A percentile compares a stretch with the other conserved stretches of the same genome.
phyloP scores from a whole-genome alignment of 2,113 vertebrate genomes.

The Nasalis larvatus region DNA sequence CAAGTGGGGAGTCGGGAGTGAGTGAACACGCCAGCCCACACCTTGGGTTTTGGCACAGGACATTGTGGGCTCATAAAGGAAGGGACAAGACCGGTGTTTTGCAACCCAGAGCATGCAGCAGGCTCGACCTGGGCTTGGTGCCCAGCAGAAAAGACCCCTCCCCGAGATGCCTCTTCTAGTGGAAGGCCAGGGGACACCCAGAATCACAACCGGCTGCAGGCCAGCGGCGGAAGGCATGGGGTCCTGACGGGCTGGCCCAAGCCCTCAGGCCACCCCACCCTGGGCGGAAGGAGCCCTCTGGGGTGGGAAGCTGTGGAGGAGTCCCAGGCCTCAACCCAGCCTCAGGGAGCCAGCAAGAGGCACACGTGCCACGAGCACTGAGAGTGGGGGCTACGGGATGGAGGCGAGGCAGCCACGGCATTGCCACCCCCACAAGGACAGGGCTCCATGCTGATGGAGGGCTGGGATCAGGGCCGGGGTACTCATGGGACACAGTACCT shows the following conservation, averaged over 20 bases:
- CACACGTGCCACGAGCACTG: background rate
- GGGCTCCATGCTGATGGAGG: background rate
- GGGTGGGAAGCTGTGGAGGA: background rate
- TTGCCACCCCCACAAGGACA: background rate
- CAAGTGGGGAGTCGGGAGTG: background rate
- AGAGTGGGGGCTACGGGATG: background rate
- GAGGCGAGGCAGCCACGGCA: background rate
- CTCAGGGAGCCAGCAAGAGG: background rate
- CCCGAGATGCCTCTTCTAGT: background rate
- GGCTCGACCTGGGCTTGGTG: background rate
- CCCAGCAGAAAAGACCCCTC: background rate
- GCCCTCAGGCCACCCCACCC: background rate
- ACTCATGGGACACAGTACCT: background rate
- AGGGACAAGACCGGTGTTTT: accelerated
- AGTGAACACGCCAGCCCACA: background rate
- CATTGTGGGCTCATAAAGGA: background rate
- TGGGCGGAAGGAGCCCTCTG: background rate
- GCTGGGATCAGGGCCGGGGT: background rate
- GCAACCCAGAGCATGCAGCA: background rate
- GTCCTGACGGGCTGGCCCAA: background rate
- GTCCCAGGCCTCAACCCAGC: background rate
- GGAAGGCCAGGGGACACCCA: background rate
- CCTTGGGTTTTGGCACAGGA: accelerated
- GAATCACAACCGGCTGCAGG: background rate
- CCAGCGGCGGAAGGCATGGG: too few relatives aligned